Evolutionary conservation across 2,888 invertebrate genomes (phyloP), one percentile per base, ranked within the genome.

Genomic region (Schizotus pectinicornis): DNA sequence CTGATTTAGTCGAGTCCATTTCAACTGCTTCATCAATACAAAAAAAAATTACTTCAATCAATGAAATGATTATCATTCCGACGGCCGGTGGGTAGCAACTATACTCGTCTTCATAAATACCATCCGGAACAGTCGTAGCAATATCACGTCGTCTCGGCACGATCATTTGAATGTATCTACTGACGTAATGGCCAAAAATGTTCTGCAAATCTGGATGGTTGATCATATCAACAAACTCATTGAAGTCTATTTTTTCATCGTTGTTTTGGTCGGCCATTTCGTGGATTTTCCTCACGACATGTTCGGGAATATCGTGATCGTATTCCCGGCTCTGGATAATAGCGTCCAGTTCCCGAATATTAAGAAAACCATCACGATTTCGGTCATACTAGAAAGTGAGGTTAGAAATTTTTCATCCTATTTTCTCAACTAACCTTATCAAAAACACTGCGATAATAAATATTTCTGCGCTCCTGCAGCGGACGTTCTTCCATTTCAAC

Each of bases 51-150:
- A 96, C 94, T 85, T 97, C 95, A 67, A 95, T 81, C 56, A 96
- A 72, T 3, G 94, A 95, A 70, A 98, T 89, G 59, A 94, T 81
- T 62, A 96, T 86, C 92, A 98, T 95, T 74, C 95, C 93, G 50
- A 98, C 75, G 9, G 93, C 89, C 0, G 98, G 98, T 8, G 98
- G 98, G 77, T 88, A 90, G 75, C 98, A 96, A 60, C 87, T 89
- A 82, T 98, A 98, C 76, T 95, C 91, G 70, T 94, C 91, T 73
- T 95, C 90, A 79, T 96, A 96, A 37, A 61, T 34, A 6, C 74
- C 74, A 63, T 74, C 74, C 5, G 70, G 68, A 7, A 67, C 74
- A 6, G 72, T 69, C 12, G 63, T 61, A 7, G 63, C 47, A 8
- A 63, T 1, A 31, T 31, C 14, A 3, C 30, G 55, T 11, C 59